Evolutionary conservation across 2,888 invertebrate species (phyloP).

Genomic region (Myopa testacea): DNA sequence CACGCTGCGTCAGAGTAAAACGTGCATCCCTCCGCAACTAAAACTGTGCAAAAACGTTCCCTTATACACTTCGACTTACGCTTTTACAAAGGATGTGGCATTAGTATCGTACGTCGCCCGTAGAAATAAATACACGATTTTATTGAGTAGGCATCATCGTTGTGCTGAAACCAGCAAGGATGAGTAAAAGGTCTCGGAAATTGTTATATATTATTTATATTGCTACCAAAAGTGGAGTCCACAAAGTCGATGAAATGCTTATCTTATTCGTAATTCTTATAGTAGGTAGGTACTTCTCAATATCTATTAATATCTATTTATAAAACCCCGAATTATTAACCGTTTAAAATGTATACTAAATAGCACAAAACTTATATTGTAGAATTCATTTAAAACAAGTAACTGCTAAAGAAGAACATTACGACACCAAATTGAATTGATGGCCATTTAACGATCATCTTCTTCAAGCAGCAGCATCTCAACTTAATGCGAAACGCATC

Average conservation of each 20-base stretch:
- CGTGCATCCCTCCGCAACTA: neutral
- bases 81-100: neutral
- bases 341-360: too few relatives aligned
- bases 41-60: neutral
- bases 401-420: too few relatives aligned
- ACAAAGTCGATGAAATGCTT: neutral
- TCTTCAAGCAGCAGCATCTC: too few relatives aligned
- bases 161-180: neutral
- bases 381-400: too few relatives aligned
- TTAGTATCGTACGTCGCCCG: neutral
- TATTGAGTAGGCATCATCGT: neutral
- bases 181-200: neutral
- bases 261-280: too few relatives aligned
- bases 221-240: neutral
- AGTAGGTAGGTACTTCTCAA: too few relatives aligned
- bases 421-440: too few relatives aligned
- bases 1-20: neutral
- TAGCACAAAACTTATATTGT: too few relatives aligned
- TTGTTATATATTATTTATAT: neutral
- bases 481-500: neutral
- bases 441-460: too few relatives aligned
- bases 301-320: too few relatives aligned
- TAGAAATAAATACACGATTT: neutral
- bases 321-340: too few relatives aligned
- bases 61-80: neutral